Evolutionary conservation across 2,113 vertebrate genomes (phyloP).

Genomic region (Nothocercus julius): DNA sequence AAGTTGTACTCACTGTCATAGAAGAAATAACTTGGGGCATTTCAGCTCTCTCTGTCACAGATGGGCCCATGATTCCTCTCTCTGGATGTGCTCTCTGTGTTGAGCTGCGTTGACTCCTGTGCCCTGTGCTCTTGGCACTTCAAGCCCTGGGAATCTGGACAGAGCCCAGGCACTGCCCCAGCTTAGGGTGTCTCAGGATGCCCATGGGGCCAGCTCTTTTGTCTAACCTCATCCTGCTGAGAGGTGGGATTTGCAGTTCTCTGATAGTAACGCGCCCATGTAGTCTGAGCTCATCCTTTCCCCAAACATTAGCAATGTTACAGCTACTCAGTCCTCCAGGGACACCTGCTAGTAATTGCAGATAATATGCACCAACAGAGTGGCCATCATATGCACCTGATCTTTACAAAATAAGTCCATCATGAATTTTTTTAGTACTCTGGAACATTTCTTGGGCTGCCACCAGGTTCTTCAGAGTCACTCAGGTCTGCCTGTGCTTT

Average conservation of each 20-base stretch:
- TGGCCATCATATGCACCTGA: not conserved
- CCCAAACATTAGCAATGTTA: not conserved
- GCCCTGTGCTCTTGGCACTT: not conserved
- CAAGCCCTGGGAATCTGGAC: not conserved
- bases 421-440: not conserved
- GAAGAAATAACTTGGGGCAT: not conserved
- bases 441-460: not conserved
- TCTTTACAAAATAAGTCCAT: not conserved
- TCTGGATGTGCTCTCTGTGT: too few species aligned
- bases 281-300: not conserved
- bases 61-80: not conserved
- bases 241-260: not conserved
- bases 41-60: not conserved
- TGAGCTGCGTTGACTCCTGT: not conserved
- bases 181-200: too few species aligned
- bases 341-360: not conserved
- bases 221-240: not conserved
- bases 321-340: not conserved
- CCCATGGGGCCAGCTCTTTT: accelerated
- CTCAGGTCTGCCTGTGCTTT: not conserved
- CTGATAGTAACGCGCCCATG: not conserved
- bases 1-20: not conserved
- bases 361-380: not conserved
- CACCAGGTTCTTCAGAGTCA: not conserved
- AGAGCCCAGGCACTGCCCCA: not conserved